These are phyloP conservation scores for Sogatella furcifera DNA, from an alignment of 1,140 invertebrate genomes.

Conservation along the genomic window DNA sequence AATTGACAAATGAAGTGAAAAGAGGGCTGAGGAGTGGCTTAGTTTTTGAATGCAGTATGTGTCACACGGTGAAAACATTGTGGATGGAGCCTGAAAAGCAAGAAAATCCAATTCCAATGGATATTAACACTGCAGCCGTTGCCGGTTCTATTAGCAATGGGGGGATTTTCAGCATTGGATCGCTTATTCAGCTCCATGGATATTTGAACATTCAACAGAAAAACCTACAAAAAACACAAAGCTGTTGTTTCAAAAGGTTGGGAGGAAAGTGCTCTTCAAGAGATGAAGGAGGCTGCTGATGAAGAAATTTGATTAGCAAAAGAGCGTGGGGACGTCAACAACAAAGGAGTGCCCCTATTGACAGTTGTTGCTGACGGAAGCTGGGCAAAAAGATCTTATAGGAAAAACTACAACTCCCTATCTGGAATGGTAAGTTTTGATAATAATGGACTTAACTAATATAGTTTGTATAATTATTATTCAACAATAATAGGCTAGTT, in stretches of 20 bases:
- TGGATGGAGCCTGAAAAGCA: too few species aligned
- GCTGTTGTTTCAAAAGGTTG: slow-evolving; percentile 5
- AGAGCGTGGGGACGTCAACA: slow-evolving; percentile 13
- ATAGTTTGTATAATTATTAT: slow-evolving; percentile 6
- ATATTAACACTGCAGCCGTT: too few species aligned
- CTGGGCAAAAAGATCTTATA: slow-evolving; percentile 27
- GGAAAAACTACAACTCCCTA: slow-evolving; percentile 25
- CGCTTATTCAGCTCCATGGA: background rate
- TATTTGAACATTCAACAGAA: background rate
- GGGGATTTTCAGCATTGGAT: background rate
- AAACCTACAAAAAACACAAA: background rate
- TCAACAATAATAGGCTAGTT: too few species aligned
- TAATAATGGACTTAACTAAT: background rate
- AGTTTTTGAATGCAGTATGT: too few species aligned
- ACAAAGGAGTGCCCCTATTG: slow-evolving; percentile 22
- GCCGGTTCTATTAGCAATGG: background rate
- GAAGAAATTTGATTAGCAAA: slow-evolving; percentile 19
- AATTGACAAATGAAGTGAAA: too few species aligned
- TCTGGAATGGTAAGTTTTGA: slow-evolving; percentile 22
- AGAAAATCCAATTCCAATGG: too few species aligned
- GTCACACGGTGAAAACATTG: too few species aligned
- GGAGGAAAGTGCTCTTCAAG: slow-evolving; percentile 9
- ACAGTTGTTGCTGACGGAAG: slow-evolving; percentile 27
- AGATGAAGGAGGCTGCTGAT: slow-evolving; percentile 17
- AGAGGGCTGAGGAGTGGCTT: too few species aligned